Evolutionary conservation across 2,888 invertebrate species (phyloP).

Genomic region (Lysandra bellargus): DNA sequence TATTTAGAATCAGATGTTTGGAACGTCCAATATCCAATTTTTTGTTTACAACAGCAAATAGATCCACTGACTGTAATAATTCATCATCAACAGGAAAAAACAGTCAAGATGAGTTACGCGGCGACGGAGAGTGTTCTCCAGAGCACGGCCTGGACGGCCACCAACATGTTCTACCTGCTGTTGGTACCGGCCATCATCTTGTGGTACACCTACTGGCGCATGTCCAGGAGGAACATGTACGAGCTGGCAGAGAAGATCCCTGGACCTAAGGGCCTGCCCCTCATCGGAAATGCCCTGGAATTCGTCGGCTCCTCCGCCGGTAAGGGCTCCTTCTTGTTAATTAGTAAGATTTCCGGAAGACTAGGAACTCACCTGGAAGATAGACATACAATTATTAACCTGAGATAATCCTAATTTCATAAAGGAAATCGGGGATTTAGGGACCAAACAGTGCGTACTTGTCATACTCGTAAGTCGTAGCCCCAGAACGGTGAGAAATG

Average conservation of each 20-base stretch:
- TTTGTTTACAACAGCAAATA: no score
- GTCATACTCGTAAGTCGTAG: no score
- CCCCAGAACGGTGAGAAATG: no score
- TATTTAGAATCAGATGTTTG: no score
- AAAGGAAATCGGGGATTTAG: no score
- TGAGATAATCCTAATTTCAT: no score
- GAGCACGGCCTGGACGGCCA: slow-evolving; percentile 79
- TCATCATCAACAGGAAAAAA: background rate
- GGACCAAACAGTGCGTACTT: no score
- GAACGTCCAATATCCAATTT: no score
- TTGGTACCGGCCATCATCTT: slow-evolving; percentile 85
- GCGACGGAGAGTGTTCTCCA: slow-evolving; percentile 67
- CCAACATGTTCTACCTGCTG: slow-evolving; percentile 86
- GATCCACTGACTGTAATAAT: background rate
- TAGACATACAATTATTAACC: no score
- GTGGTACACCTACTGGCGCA: slow-evolving; percentile 87
- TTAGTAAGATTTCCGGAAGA: background rate
- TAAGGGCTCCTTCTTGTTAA: slow-evolving; percentile 52
- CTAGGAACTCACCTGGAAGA: no score
- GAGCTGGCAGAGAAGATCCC: slow-evolving; percentile 86
- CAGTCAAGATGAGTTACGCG: slow-evolving; percentile 60
- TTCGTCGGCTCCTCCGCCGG: slow-evolving; percentile 87
- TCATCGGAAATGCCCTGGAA: slow-evolving; percentile 88
- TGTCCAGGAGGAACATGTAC: slow-evolving; percentile 85
- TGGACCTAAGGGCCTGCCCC: slow-evolving; percentile 86